Base-by-base conservation (phyloP, 2,113 vertebrate genomes). In the Archilochus colubris region DNA sequence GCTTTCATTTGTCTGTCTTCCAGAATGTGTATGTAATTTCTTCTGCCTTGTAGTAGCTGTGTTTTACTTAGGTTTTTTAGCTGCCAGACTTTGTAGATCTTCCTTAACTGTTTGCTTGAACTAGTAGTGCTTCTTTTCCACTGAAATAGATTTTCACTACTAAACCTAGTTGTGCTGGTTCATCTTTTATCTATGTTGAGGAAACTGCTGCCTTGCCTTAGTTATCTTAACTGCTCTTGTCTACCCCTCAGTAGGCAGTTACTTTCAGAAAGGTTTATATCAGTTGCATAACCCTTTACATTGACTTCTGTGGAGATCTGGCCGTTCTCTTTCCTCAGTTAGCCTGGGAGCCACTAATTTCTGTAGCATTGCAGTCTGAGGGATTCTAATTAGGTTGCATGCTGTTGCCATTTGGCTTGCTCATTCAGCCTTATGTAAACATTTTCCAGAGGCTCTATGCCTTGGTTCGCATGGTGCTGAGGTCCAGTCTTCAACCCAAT, bases 301-400 rank as follows among this genome's bases (percentile, higher is more conserved):
- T 8, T 78, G n/a, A 16, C 36, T 87, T 38, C 36, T 61, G 28
- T 67, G 72, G 57, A 43, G 33, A 48, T 53, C 12, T 0, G 30
- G 7, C 21, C 12, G 7, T 54, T 82, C 36, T 72, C 57, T 79
- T 70, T 57, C 38, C 28, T 24, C 14, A 23, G 12, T 38, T 89
- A 78, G 67, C 53, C 24, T 20, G 27, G 40, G 16, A 81, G 12
- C n/a, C 14, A 74, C 25, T 53, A 22, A 62, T 46, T 91, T 82
- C 53, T 89, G 33, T 8, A 51, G 18, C 19, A 33, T 74, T 1
- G 1, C 27, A n/a, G 17, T 17, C 53, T 55, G 38, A 53, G 43
- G 33, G 27, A 30, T 84, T 82, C 61, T 27, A 0, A 0, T 46
- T 73, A 21, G 5, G 9, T 46, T 82, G 24, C 19, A 25, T 6